Base-by-base conservation (phyloP, 2,113 vertebrate genomes). In the Gymnogyps californianus region DNA sequence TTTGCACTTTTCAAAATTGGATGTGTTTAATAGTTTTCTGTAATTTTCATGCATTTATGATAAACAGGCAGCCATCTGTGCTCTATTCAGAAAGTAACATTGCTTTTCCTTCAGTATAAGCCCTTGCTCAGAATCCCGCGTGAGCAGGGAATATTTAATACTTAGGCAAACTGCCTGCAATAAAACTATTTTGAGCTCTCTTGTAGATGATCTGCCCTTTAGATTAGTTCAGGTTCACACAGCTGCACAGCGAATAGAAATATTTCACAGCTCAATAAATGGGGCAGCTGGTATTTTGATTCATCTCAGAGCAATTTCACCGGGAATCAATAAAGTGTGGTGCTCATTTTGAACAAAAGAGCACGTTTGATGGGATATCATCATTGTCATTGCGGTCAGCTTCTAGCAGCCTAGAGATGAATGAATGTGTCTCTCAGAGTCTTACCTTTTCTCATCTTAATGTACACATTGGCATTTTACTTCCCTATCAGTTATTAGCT, bases 191-290 rank as follows among this genome's bases (percentile, higher is more conserved):
- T 92, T 95, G 54, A 90, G 87, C 72, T 96, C 93, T 96, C 76
- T 91, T 80, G 47, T 67, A 95, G 74, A 64, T 86, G 67, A 94
- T 91, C 74, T 90, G 94, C 70, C 93, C 80, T 81, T 92, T 95
- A 93, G 78, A 89, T 97, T 96, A 95, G 82, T 85, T 95, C 92
- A 90, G 85, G 94, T 97, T 92, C 96, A 96, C 76, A 91, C 59
- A 97, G 83, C 81, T 96, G 67, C 58, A 90, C 42, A 78, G 40
- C 36, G 7, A 92, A 90, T 76, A 84, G 76, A 96, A 97, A 84
- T 87, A 83, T 95, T 97, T 92, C 85, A 89, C 76, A 96, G 81
- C 85, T 89, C 69, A 46, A 44, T 83, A 92, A 90, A 82, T 89
- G 87, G 84, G 67, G 74, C 75, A 97, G 91, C 77, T 96, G 78